Evolutionary conservation across 1,140 invertebrate genomes (phyloP).

Genomic region (Macrotrachela quadricornifera): DNA sequence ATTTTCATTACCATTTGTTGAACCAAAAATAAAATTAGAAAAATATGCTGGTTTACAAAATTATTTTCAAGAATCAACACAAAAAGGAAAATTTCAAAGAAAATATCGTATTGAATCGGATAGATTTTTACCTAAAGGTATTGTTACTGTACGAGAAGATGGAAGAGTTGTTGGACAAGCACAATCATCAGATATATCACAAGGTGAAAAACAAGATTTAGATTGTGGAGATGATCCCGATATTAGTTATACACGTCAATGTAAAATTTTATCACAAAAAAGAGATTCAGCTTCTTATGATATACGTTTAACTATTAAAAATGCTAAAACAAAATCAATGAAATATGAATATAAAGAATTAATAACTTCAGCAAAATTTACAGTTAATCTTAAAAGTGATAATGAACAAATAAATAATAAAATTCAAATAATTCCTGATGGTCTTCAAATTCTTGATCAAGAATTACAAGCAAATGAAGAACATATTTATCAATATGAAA

Average conservation of each 20-base stretch:
- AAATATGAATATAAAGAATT: neutral
- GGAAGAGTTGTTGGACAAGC: constrained; percentile 3
- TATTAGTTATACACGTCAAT: neutral
- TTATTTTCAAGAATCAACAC: neutral
- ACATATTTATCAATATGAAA: too few relatives aligned
- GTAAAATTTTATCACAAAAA: constrained; percentile 1
- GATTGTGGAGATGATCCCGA: neutral
- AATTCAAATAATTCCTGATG: too few relatives aligned
- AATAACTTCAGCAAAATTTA: too few relatives aligned
- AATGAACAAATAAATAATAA: too few relatives aligned
- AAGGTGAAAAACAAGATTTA: neutral
- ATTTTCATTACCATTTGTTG: constrained; percentile 1
- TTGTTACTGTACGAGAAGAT: constrained; percentile 3
- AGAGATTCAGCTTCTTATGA: constrained; percentile 1
- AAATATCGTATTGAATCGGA: neutral
- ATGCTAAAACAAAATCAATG: neutral
- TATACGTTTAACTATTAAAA: neutral
- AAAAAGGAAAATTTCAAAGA: constrained; percentile 4
- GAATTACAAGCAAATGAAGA: too few relatives aligned
- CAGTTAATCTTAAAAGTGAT: too few relatives aligned
- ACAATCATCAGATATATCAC: neutral
- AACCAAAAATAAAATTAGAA: neutral
- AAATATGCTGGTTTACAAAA: neutral
- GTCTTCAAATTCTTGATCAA: too few relatives aligned
- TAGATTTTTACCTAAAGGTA: constrained; percentile 1